These are phyloP conservation scores for Plecotus auritus DNA, from an alignment of 2,113 vertebrate species.

Conservation along the genomic window DNA sequence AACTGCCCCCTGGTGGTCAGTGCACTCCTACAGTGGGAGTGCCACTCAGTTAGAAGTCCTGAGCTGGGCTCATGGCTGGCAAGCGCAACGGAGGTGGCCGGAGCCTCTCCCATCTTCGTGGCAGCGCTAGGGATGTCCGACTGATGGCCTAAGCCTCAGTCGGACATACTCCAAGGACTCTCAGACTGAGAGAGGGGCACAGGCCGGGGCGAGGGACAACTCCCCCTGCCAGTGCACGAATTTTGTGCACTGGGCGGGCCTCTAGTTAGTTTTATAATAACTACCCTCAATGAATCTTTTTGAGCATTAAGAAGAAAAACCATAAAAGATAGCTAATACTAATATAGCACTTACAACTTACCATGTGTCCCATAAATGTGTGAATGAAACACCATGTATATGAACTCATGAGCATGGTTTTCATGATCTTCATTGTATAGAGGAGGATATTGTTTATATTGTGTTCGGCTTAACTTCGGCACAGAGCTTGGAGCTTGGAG, in stretches of 20 bases:
- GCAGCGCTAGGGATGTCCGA: too few species aligned
- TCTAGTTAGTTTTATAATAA: not conserved
- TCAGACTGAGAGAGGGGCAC: too few species aligned
- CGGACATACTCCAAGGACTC: too few species aligned
- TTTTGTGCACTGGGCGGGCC: too few species aligned
- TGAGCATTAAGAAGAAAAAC: not conserved
- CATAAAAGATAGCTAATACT: not conserved
- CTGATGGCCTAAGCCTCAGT: too few species aligned
- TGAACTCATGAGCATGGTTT: not conserved
- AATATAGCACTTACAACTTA: not conserved
- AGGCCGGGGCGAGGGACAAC: too few species aligned
- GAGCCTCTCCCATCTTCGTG: too few species aligned
- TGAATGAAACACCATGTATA: not conserved
- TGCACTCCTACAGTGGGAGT: too few species aligned
- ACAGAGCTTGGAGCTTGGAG: not conserved
- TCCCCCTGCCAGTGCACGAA: too few species aligned
- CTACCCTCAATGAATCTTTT: not conserved
- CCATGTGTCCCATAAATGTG: not conserved
- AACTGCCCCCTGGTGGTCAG: too few species aligned
- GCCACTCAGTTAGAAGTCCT: too few species aligned
- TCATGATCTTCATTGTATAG: not conserved
- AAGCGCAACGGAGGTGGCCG: fast-evolving
- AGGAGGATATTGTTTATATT: not conserved
- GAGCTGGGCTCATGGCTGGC: too few species aligned
- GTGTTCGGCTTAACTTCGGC: not conserved